These are phyloP conservation scores for Pangasianodon gigas DNA, from an alignment of 2,113 vertebrate genomes.

Conservation along the genomic window DNA sequence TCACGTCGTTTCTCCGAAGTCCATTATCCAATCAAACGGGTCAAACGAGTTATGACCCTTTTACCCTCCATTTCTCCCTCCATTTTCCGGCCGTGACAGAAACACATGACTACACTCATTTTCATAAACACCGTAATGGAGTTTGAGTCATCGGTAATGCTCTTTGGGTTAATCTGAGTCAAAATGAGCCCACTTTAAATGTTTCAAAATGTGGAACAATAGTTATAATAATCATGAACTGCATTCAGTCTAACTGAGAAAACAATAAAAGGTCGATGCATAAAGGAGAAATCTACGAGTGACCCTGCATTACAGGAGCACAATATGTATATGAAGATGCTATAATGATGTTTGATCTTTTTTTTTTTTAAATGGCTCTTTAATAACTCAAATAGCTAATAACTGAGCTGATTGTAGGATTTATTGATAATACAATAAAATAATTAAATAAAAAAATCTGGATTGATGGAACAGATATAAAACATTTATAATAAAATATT, in stretches of 20 bases:
- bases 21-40: slow-evolving; percentile 26
- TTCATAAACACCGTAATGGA: slow-evolving; percentile 28
- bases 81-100: slow-evolving; percentile 1
- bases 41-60: not conserved
- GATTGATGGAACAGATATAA: too few species aligned
- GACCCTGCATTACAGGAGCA: not conserved
- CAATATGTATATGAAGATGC: not conserved
- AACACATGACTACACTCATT: not conserved
- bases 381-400: too few species aligned
- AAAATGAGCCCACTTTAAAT: not conserved
- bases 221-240: not conserved
- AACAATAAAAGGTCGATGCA: not conserved
- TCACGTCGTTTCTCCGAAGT: not conserved
- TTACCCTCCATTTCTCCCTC: slow-evolving; percentile 8
- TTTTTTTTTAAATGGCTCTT: too few species aligned
- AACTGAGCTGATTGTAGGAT: not conserved
- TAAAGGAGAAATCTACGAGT: not conserved
- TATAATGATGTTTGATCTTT: not conserved
- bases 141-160: slow-evolving; percentile 12
- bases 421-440: not conserved
- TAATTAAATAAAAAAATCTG: too few species aligned
- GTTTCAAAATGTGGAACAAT: not conserved
- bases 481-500: too few species aligned
- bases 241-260: not conserved
- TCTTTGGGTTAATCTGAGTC: slow-evolving; percentile 4